phyloP scores from a whole-genome alignment of 2,113 vertebrate species.

The Phalacrocorax pelagicus region DNA sequence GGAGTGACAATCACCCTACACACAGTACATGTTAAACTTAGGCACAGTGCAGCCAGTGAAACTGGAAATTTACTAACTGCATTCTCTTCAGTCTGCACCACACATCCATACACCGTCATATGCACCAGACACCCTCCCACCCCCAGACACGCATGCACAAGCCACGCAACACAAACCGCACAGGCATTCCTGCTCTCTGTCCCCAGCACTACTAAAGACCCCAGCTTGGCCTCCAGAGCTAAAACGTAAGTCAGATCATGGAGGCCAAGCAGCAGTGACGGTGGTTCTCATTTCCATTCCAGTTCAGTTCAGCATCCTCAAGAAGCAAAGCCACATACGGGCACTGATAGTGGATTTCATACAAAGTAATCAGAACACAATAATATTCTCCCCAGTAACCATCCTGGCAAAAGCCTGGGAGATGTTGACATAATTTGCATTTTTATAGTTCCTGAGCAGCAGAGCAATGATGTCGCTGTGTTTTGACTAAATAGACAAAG shows the following conservation, averaged over 20 bases:
- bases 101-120: not conserved
- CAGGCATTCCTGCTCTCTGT: not conserved
- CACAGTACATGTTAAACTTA: not conserved
- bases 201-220: not conserved
- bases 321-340: not conserved
- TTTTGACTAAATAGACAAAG: constrained; percentile 6
- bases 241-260: fast-evolving
- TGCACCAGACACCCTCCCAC: not conserved
- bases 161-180: not conserved
- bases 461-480: not conserved
- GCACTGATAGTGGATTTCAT: not conserved
- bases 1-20: not conserved
- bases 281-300: not conserved
- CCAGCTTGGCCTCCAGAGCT: not conserved
- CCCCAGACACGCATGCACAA: fast-evolving
- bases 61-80: not conserved
- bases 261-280: not conserved
- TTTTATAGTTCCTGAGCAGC: constrained; percentile 28
- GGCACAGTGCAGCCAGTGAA: not conserved
- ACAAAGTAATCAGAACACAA: not conserved
- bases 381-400: not conserved
- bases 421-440: constrained; percentile 26
- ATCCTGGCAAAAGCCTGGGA: not conserved
- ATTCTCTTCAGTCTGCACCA: not conserved
- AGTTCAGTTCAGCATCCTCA: not conserved